Evolutionary conservation across 92 coral and sea anemone species (phyloP).

Genomic region (Muricea muricata): DNA sequence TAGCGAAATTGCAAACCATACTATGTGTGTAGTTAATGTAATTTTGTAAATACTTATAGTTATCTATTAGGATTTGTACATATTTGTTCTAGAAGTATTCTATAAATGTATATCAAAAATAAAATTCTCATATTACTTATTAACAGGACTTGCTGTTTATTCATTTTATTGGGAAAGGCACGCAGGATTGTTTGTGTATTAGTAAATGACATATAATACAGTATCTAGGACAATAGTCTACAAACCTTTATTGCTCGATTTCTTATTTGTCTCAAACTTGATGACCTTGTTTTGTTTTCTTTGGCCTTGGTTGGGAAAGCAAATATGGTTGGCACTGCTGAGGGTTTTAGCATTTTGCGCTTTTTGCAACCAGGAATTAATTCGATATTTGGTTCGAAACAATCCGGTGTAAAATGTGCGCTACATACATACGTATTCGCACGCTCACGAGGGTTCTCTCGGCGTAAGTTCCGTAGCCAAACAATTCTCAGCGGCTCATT

Average conservation of each 20-base stretch:
- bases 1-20: too few relatives aligned
- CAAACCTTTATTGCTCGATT: constrained; percentile 23
- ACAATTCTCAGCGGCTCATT: constrained; percentile 20
- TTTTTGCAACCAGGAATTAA: constrained; percentile 26
- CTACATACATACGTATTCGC: constrained; percentile 31
- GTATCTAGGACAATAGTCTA: neutral
- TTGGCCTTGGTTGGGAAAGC: neutral
- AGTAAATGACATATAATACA: neutral
- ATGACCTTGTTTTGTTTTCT: neutral
- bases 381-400: neutral
- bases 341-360: neutral
- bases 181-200: neutral
- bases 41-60: too few relatives aligned
- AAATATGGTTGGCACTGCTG: constrained; percentile 35
- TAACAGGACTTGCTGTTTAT: neutral
- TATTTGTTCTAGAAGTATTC: too few relatives aligned
- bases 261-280: constrained; percentile 10
- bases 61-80: too few relatives aligned
- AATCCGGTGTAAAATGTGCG: constrained; percentile 30
- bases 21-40: too few relatives aligned
- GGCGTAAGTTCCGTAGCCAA: constrained; percentile 30
- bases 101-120: too few relatives aligned
- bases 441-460: constrained; percentile 21
- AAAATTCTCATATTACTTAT: too few relatives aligned
- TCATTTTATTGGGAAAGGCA: neutral